Percentiles rank a stretch among this genome's conserved stretches.
Evolutionary conservation across 2,113 vertebrate genomes (phyloP).

Genomic region (Pycnonotus jocosus): DNA sequence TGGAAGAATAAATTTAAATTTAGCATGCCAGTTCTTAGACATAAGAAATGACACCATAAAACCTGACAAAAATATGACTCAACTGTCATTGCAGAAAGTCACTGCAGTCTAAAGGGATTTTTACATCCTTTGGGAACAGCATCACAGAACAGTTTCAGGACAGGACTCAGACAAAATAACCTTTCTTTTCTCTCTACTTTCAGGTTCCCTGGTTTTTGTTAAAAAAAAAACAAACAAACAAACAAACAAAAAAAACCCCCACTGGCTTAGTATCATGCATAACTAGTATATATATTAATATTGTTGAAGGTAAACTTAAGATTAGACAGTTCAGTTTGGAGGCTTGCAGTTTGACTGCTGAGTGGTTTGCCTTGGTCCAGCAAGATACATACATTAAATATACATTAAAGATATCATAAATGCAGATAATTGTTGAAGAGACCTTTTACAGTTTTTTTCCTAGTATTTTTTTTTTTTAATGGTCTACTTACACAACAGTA

Average conservation of each 20-base stretch:
- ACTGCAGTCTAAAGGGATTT: not conserved
- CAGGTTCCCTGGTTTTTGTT: not conserved
- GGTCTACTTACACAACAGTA: not conserved
- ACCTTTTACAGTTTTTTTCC: not conserved
- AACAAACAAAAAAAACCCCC: fast-evolving
- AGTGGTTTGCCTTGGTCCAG: not conserved
- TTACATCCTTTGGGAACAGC: not conserved
- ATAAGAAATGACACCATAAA: not conserved
- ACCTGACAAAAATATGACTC: not conserved
- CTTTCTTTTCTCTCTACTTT: not conserved
- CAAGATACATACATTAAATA: not conserved
- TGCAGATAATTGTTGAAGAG: not conserved
- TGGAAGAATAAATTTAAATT: not conserved
- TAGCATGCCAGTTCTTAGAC: not conserved
- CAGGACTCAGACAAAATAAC: not conserved
- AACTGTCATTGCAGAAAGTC: not conserved
- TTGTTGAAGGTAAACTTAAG: not conserved
- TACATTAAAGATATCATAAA: not conserved
- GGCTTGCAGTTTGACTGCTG: not conserved
- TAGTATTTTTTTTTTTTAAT: not conserved
- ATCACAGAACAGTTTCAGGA: not conserved
- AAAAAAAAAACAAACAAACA: not conserved
- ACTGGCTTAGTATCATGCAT: not conserved
- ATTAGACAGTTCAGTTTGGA: not conserved
- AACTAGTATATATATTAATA: not conserved